Evolutionary conservation across 2,888 invertebrate genomes (phyloP).

Genomic region (Ischnura elegans): DNA sequence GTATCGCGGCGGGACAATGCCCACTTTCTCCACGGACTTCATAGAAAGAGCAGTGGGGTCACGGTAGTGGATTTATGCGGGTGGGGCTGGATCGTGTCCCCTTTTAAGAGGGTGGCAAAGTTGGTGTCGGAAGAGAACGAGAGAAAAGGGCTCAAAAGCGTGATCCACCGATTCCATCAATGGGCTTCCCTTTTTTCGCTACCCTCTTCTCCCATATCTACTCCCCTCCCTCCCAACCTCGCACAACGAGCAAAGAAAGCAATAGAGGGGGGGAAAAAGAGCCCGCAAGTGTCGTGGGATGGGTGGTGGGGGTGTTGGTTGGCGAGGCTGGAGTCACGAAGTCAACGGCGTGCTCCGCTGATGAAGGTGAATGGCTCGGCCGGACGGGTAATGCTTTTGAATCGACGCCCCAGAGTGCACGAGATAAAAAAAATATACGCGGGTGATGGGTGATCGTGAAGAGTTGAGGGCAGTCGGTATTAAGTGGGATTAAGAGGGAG

Average conservation of each 20-base stretch:
- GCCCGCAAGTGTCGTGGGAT: neutral
- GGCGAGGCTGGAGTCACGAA: neutral
- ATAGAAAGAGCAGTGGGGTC: too few species aligned
- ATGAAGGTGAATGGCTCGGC: neutral
- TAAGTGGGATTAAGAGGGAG: too few species aligned
- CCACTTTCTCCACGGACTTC: too few species aligned
- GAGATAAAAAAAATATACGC: too few species aligned
- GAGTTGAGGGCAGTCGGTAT: too few species aligned
- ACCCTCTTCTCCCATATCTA: neutral
- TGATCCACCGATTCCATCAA: conserved; percentile 51
- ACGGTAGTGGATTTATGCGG: too few species aligned
- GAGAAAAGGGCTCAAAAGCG: conserved; percentile 39
- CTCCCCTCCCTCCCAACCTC: too few species aligned
- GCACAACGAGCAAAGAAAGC: neutral
- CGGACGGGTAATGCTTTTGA: neutral
- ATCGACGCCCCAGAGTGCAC: neutral
- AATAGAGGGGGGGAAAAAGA: neutral
- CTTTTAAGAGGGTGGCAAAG: too few species aligned
- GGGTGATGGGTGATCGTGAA: neutral
- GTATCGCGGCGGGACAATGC: too few species aligned
- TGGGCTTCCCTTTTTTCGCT: conserved; percentile 51
- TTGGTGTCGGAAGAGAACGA: neutral
- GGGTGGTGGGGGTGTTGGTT: neutral
- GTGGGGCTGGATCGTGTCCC: too few species aligned
- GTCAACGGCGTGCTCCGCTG: neutral